Base-by-base conservation (phyloP, 2,888 invertebrate species). In the Conus canariensis region DNA sequence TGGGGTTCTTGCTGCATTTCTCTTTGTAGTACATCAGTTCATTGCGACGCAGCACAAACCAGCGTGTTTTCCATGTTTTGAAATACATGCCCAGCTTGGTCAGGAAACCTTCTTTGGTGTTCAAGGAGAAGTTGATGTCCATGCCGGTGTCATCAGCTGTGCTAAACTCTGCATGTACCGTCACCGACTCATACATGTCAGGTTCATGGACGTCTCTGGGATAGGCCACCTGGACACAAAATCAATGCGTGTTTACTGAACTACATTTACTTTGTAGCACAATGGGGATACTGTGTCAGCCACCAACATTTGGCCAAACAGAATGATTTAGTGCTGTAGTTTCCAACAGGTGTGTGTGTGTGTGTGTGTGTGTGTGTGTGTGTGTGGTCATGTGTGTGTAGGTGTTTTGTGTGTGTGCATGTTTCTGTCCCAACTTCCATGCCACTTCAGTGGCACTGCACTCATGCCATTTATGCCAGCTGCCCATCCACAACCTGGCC, bases 31-130 rank as follows among this genome's bases (percentile, higher is more conserved):
- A 96, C 88, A 93, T 94, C 86, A 96, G 91, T 85, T 95, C 95
- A 92, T 95, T 94, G 85, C 94, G 94, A 90, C 94, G 94, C 59
- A 96, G 93, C 3, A 95, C 95, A 93, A 95, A 96, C 95, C 95
- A 96, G 30, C 96, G 93, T 9, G 93, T 94, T 77, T 94, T 94
- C 96, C 96, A 96, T 22, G 94, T 95, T 94, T 95, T 95, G 90
- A 95, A 94, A 25, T 92, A 90, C 56, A 92, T 93, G 22, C 95
- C 95, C 83, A 94, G 92, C 91, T 96, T 96, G 70, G 95, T 95
- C 25, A 95, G 91, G 92, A 94, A 95, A 5, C 95, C 96, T 92
- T 95, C 95, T 92, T 95, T 96, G 12, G 95, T 95, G 85, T 94
- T 95, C 58, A 95, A 94, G n/a, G 94, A 94, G 87, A 95, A 95